Evolutionary conservation across 1,140 invertebrate genomes (phyloP), one percentile per base, ranked within the genome.

Genomic region (Trichomalopsis sarcophagae): DNA sequence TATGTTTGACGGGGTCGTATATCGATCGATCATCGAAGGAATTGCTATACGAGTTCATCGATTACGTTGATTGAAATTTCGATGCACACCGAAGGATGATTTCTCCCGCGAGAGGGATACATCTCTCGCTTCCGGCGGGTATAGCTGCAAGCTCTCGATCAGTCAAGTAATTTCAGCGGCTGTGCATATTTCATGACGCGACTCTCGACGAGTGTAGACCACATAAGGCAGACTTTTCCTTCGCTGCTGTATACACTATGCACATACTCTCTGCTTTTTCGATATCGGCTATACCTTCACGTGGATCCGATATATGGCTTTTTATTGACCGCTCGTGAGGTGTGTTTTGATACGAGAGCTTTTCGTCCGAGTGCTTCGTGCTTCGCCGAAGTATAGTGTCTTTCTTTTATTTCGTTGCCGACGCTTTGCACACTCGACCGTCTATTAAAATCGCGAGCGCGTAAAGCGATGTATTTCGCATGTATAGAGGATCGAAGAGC

Each of bases 91-190:
- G 40, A 10, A 44, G 40, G 40, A 9, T 44, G 40, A 44, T 44
- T 44, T 9, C 40, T 44, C 40, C 40, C 40, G 33, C 5, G 40
- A 44, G 40, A 44, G 40, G 40, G 40, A 44, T 44, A 44, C 9
- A 44, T 44, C 6, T 44, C 40, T 27, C 27, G 27, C 27, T 44
- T 44, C 40, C 40, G 5, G 33, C 33, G 5, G 5, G 33, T 36
- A 36, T 36, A 36, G 33, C 33, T 30, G 10, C 40, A 13, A 11
- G 17, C 55, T 62, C 55, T 62, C 55, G 21, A 78, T 81, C 78
- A 66, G 55, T 81, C 80, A 73, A 81, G 80, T 73, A 81, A 81
- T 81, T 81, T 81, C 69, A 50, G 55, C 40, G 13, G 9, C 69
- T 73, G 3, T 36, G 80, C 40, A 81, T 81, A 81, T 81, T 81